Evolutionary conservation across 2,888 invertebrate genomes (phyloP).

Genomic region (Tetranychus piercei): DNA sequence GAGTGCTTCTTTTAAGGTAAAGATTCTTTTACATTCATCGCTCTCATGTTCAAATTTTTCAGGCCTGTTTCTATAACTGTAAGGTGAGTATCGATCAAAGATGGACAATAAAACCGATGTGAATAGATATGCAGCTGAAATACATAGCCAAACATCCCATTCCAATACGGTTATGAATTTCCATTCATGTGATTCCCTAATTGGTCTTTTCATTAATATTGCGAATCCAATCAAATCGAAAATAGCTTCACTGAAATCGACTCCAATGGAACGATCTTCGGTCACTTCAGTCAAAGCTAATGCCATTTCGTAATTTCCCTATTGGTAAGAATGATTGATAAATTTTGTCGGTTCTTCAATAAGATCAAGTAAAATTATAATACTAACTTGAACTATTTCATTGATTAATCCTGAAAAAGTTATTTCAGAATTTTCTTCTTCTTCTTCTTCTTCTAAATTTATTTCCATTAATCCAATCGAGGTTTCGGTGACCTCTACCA

Average conservation of each 20-base stretch:
- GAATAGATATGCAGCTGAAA: conserved; percentile 81
- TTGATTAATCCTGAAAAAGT: background rate
- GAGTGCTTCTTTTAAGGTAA: conserved; percentile 64
- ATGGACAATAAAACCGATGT: conserved; percentile 41
- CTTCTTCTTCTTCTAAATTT: conserved; percentile 7
- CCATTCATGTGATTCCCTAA: conserved; percentile 73
- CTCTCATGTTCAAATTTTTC: conserved; percentile 19
- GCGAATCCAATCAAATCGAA: conserved; percentile 94
- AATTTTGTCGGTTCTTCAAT: background rate
- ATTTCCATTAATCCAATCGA: background rate
- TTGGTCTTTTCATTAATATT: conserved; percentile 79
- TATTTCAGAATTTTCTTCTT: background rate
- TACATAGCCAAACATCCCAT: conserved; percentile 82
- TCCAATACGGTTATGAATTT: conserved; percentile 91
- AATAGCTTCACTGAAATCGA: conserved; percentile 88
- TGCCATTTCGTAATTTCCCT: conserved; percentile 41
- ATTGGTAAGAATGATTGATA: background rate
- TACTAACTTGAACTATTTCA: background rate
- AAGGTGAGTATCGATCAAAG: conserved; percentile 91
- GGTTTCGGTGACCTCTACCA: background rate
- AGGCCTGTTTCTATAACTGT: conserved; percentile 51
- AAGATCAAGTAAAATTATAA: background rate
- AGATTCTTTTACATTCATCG: conserved; percentile 16
- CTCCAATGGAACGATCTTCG: conserved; percentile 88
- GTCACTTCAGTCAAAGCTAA: conserved; percentile 83